These are phyloP conservation scores for Pammene aurita DNA, from an alignment of 2,888 invertebrate species.

Conservation along the genomic window DNA sequence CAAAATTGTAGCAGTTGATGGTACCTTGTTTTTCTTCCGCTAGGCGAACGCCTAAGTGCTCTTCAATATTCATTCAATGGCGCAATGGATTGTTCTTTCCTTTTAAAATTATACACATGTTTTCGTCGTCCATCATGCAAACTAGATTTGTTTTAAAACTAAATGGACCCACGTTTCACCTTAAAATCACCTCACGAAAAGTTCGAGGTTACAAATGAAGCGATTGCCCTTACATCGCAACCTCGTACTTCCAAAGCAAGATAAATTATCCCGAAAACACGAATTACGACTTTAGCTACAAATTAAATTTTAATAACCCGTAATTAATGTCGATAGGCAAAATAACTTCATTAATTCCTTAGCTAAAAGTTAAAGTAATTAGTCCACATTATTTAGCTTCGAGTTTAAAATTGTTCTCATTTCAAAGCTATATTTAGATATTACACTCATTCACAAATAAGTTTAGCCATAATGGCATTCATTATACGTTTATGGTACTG, in stretches of 20 bases:
- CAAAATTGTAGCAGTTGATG: no score
- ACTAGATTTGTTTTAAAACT: not conserved
- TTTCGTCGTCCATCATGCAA: not conserved
- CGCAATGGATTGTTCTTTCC: no score
- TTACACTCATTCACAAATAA: not conserved
- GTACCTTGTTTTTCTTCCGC: no score
- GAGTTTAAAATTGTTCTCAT: not conserved
- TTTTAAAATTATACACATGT: no score
- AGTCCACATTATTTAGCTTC: not conserved
- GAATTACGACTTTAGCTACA: not conserved
- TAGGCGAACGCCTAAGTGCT: no score
- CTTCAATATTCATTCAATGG: no score
- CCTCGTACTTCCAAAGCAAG: not conserved
- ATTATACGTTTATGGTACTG: conserved; percentile 6
- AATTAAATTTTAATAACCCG: conserved; percentile 7
- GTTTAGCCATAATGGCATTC: conserved; percentile 1
- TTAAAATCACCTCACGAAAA: conserved; percentile 3
- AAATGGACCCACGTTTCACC: conserved; percentile 11
- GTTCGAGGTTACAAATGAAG: not conserved
- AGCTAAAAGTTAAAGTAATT: not conserved
- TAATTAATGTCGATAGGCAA: conserved; percentile 4
- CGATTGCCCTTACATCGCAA: not conserved
- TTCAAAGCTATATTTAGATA: not conserved
- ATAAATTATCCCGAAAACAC: not conserved
- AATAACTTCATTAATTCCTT: not conserved